phyloP scores from a whole-genome alignment of 1,140 invertebrate genomes.

The Arctopsyche grandis region DNA sequence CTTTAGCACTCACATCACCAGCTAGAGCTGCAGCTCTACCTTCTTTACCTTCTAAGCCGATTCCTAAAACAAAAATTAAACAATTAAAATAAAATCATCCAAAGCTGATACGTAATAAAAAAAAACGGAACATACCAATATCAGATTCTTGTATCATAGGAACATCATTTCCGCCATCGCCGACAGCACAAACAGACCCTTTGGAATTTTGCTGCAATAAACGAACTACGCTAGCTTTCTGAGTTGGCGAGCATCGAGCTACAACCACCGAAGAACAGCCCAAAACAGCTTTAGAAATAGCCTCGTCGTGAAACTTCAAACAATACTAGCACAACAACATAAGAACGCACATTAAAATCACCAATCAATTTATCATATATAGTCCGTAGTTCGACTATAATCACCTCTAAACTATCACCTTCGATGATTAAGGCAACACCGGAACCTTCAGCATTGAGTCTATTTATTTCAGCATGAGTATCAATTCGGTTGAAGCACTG shows the following conservation, averaged over 20 bases:
- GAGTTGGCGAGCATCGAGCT: constrained; percentile 97
- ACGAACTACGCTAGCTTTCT: constrained; percentile 96
- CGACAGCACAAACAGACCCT: constrained; percentile 79
- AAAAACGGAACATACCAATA: constrained; percentile 69
- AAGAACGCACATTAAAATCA: not conserved
- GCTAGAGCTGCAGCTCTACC: constrained; percentile 96
- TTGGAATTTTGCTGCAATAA: constrained; percentile 89
- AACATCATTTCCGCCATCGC: constrained; percentile 90
- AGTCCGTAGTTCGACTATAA: constrained; percentile 2
- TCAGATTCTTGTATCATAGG: constrained; percentile 96
- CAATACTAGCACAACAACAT: constrained; percentile 70
- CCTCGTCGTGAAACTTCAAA: constrained; percentile 92
- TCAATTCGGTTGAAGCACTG: constrained; percentile 83
- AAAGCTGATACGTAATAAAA: not conserved
- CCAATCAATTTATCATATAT: not conserved
- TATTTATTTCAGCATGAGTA: constrained; percentile 85
- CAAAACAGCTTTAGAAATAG: constrained; percentile 95
- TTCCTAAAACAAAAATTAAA: constrained; percentile 67
- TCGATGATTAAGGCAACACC: constrained; percentile 84
- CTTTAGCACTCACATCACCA: constrained; percentile 97
- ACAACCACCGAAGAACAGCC: constrained; percentile 94
- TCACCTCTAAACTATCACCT: constrained; percentile 91
- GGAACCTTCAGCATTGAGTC: constrained; percentile 52
- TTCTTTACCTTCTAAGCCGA: constrained; percentile 95
- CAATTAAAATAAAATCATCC: constrained; percentile 28